Conservation (phyloP, 2,113 vertebrate species). For the Coryphaenoides rupestris region DNA sequence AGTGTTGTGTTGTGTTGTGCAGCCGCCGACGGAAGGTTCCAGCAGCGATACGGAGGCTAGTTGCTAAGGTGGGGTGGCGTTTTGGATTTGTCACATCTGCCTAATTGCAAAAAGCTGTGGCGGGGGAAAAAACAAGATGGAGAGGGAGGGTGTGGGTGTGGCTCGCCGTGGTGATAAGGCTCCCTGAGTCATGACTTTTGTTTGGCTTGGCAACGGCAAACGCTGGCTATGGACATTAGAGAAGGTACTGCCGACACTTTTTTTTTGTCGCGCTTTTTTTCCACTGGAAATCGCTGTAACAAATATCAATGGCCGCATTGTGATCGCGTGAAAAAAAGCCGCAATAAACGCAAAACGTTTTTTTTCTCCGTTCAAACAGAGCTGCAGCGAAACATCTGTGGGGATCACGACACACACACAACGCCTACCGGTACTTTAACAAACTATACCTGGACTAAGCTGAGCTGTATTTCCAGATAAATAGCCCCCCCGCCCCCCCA, state of each 20-base stretch:
- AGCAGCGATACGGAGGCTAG: constrained; percentile 16
- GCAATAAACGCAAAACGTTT: too few species aligned
- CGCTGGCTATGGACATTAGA: not conserved
- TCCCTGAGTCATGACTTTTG: constrained; percentile 32
- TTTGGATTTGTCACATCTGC: constrained; percentile 38
- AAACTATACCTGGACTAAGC: constrained; percentile 9
- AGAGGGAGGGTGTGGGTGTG: too few species aligned
- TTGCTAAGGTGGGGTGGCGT: constrained; percentile 27
- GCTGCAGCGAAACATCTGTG: too few species aligned
- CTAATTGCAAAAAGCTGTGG: constrained; percentile 19
- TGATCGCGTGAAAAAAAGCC: too few species aligned
- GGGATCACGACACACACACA: too few species aligned
- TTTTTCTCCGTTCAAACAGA: too few species aligned
- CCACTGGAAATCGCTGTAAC: too few species aligned
- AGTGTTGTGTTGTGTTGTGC: constrained; percentile 18
- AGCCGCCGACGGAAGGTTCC: constrained; percentile 32
- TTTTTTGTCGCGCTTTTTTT: too few species aligned
- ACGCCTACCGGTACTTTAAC: not conserved
- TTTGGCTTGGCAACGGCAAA: not conserved
- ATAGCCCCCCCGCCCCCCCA: constrained; percentile 1
- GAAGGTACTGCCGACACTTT: not conserved
- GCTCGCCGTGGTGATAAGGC: constrained; percentile 37
- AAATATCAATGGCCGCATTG: not conserved
- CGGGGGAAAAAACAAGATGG: constrained; percentile 39
- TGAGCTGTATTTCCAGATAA: constrained; percentile 36